Base-by-base conservation (phyloP, 2,888 invertebrate genomes). In the Diarsia rubi region DNA sequence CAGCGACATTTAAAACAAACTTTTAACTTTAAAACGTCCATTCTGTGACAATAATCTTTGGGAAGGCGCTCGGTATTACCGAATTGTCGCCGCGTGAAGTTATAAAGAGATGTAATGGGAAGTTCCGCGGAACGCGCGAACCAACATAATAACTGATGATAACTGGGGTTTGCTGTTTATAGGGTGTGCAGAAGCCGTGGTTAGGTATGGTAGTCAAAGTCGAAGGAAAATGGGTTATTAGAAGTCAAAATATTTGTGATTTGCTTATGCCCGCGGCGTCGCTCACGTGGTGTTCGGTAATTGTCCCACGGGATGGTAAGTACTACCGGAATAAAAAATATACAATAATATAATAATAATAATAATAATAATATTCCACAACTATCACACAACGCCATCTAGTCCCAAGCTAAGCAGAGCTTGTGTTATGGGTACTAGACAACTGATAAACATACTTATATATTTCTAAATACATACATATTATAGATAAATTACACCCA, bases 41-140 rank as follows among this genome's bases (percentile, higher is more conserved):
- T 42, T 62, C 78, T 82, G 47, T 47, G 16, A 21, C 12, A 24
- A 52, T 70, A 81, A 67, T 86, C 86, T 87, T 75, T 84, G 79
- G 1, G 16, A 47, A 65, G 65, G 52, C 66, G 80, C 57, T 70
- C 69, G 70, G 66, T 69, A 77, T 83, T 81, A 82, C 82, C 78
- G 74, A 85, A 84, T 84, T 77, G 79, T 79, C 78, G 70, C 63
- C 76, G 45, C 72, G 80, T 76, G 75, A 80, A 83, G 82, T 83
- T 78, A 82, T 81, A 78, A 63, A 79, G 69, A 81, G 71, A 67
- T 21, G 77, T 80, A 78, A 85, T 78, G 78, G 74, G 76, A 64
- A 74, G 66, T 75, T 78, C 49, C 69, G 24, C 64, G 71, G 63
- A 70, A 78, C 54, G 49, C 47, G 69, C 45, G 66, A 60, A 60